Evolutionary conservation across 2,888 invertebrate genomes (phyloP), one percentile per base, ranked within the genome.

Genomic region (Noctua janthe): DNA sequence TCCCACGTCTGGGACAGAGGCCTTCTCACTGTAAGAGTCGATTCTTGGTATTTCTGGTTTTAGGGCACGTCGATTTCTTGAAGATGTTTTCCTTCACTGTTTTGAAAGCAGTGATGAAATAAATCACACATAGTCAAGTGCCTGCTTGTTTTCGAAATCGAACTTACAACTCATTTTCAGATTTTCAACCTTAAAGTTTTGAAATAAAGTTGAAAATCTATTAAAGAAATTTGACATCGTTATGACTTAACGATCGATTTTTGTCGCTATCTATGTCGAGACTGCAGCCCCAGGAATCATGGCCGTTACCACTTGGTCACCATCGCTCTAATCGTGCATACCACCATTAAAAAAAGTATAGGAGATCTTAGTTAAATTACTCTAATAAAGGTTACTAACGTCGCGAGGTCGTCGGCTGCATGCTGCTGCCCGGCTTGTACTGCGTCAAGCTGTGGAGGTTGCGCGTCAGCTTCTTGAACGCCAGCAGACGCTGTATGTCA

Each of bases 401-500:
- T 3, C 91, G 84, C 15, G 87, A 82, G 0, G 79, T 39, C 62
- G 80, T 49, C n/a, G 84, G 67, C 29, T 80, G 79, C 17, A 82
- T 64, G 54, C 59, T 79, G 81, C 72, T 47, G 67, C 56, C 56
- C 49, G n/a, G 74, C 67, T 71, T 87, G 49, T 82, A 81, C 15
- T 88, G 82, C 1, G 89, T 79, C 67, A 88, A 47, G 71, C 73
- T 75, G 67, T 86, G 81, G 20, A 91, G 62, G 67, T 83, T 91
- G 64, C 91, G 90, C 2, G 91, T 90, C 62, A 94, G 80, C 23
- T 90, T 92, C 82, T 92, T 92, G 86, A 94, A 90, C 8, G 93
- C 92, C n/a, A 93, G 82, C 39, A 94, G 89, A 67, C 92, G 92
- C 72, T 91, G 90, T 23, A 94, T 84, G 67, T 93, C 91, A 7